phyloP scores from a whole-genome alignment of 2,888 invertebrate species.

The Baccha elongata region DNA sequence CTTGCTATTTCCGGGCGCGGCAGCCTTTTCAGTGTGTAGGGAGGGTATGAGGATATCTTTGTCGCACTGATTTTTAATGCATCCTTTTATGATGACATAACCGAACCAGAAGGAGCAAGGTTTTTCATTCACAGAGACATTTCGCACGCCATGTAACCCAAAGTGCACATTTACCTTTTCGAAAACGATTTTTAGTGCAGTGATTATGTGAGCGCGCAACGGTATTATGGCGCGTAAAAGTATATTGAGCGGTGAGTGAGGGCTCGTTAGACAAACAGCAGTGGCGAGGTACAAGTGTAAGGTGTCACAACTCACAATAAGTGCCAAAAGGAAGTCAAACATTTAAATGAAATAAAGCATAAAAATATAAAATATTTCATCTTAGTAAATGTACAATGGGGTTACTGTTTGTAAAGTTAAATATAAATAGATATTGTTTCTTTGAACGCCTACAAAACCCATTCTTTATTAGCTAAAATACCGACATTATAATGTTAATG shows the following conservation, averaged over 20 bases:
- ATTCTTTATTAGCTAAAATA: too few species aligned
- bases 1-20: neutral
- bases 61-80: slow-evolving; percentile 67
- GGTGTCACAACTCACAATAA: too few species aligned
- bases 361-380: too few species aligned
- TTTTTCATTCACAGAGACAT: slow-evolving; percentile 64
- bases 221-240: slow-evolving; percentile 54
- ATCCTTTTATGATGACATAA: slow-evolving; percentile 65
- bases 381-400: too few species aligned
- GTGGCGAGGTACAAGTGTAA: too few species aligned
- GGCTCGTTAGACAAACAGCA: slow-evolving; percentile 41
- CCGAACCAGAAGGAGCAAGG: slow-evolving; percentile 28
- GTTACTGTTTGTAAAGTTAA: too few species aligned
- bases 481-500: too few species aligned
- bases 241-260: slow-evolving; percentile 26
- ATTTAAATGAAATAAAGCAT: too few species aligned
- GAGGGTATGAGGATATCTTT: slow-evolving; percentile 3
- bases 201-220: slow-evolving; percentile 38
- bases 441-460: too few species aligned
- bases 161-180: slow-evolving; percentile 70
- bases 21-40: neutral
- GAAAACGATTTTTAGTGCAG: slow-evolving; percentile 54
- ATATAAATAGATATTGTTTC: too few species aligned
- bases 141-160: slow-evolving; percentile 66
- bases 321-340: too few species aligned